phyloP scores from a whole-genome alignment of 2,113 vertebrate species.

The Mus spicilegus region DNA sequence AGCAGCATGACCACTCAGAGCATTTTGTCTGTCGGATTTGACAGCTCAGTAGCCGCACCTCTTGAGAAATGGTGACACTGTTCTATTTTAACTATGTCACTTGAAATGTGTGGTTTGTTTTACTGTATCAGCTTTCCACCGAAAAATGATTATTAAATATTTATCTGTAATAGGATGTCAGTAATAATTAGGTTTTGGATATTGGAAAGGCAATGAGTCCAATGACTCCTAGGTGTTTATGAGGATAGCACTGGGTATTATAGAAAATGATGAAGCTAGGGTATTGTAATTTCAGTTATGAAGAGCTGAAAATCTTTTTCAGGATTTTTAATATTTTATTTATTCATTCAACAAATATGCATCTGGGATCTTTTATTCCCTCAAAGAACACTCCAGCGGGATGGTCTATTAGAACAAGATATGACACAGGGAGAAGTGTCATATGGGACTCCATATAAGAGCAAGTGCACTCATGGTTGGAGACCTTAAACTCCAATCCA shows the following conservation, averaged over 20 bases:
- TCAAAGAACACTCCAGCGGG: not conserved
- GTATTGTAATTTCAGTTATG: too few species aligned
- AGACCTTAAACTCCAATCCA: not conserved
- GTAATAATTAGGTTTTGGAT: not conserved
- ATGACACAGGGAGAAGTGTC: not conserved
- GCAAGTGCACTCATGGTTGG: not conserved
- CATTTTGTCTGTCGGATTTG: not conserved
- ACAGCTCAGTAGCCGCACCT: not conserved
- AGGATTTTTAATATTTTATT: not conserved
- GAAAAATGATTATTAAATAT: not conserved
- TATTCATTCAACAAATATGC: not conserved
- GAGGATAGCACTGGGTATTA: not conserved
- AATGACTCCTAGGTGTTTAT: not conserved
- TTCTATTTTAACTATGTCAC: not conserved
- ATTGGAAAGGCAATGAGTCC: not conserved
- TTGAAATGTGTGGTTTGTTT: not conserved
- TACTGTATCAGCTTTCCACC: not conserved
- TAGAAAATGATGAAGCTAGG: not conserved
- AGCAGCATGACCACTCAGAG: not conserved
- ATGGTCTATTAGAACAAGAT: not conserved
- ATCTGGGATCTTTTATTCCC: not conserved
- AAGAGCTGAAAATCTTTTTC: not conserved
- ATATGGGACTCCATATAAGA: not conserved
- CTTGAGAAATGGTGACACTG: not conserved
- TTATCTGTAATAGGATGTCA: not conserved